These are phyloP conservation scores for Muntiacus reevesi DNA, from an alignment of 2,113 vertebrate genomes.

Conservation along the genomic window DNA sequence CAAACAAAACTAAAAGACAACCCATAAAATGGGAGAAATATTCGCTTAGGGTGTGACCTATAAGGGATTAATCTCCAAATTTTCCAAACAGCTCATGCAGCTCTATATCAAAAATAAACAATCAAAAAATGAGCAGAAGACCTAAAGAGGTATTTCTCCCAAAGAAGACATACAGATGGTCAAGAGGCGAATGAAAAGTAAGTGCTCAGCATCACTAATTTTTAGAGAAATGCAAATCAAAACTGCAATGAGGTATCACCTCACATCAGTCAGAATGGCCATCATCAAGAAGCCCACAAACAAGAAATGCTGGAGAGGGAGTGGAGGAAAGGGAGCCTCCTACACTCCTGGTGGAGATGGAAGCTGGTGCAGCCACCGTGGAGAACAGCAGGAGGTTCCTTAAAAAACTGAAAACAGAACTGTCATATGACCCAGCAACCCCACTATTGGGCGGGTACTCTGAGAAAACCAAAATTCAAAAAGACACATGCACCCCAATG, in stretches of 20 bases:
- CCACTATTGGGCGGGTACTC: accelerated
- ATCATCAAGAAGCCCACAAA: neutral
- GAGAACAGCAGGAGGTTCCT: neutral
- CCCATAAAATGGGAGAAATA: neutral
- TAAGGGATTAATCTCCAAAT: neutral
- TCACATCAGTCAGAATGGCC: neutral
- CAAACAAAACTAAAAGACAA: neutral
- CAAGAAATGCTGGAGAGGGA: neutral
- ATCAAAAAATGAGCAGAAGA: neutral
- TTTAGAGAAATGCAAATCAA: neutral
- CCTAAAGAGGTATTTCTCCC: neutral
- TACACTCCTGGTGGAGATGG: neutral
- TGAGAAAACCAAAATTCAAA: neutral
- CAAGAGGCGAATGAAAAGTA: neutral
- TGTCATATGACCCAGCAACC: neutral
- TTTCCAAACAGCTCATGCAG: neutral
- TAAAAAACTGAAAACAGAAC: neutral
- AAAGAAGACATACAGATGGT: neutral
- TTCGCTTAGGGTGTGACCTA: too few relatives aligned
- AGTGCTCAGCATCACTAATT: neutral
- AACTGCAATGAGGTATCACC: neutral
- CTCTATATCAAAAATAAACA: neutral
- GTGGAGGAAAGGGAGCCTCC: neutral
- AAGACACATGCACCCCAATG: neutral
- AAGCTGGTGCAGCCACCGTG: neutral